Percentiles rank a stretch among this genome's conserved stretches.
Conservation (phyloP, 2,113 vertebrate species). For the Ailurus styani region DNA sequence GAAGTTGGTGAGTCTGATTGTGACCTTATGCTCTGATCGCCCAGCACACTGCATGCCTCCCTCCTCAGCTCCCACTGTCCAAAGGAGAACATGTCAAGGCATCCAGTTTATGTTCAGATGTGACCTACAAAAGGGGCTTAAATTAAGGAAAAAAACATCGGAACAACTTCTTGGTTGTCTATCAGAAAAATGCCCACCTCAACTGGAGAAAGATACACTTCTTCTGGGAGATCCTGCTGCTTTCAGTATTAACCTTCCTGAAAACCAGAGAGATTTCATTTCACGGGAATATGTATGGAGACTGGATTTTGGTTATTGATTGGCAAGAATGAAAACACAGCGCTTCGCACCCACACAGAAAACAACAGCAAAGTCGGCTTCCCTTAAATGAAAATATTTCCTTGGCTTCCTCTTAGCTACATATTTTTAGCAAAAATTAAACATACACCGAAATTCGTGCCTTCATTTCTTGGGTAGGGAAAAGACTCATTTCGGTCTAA, state of each 20-base stretch:
- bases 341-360: conserved; percentile 41
- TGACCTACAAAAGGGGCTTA: neutral
- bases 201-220: neutral
- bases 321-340: conserved; percentile 38
- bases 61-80: neutral
- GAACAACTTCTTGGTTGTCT: neutral
- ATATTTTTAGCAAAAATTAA: conserved; percentile 56
- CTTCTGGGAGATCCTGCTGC: neutral
- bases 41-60: accelerated
- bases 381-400: conserved; percentile 59
- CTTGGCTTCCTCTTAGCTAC: conserved; percentile 48
- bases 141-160: neutral
- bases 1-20: neutral
- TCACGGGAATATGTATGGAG: neutral
- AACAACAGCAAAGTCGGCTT: conserved; percentile 51
- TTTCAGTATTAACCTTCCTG: neutral
- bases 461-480: conserved; percentile 24
- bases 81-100: neutral
- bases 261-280: neutral
- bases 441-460: conserved; percentile 25
- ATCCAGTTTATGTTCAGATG: neutral
- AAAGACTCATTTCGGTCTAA: neutral
- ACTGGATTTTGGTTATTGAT: conserved; percentile 50
- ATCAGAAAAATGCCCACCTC: neutral
- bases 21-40: neutral